Evolutionary conservation across 2,797 vertebrate species (phyloP).

Genomic region (Masticophis lateralis): DNA sequence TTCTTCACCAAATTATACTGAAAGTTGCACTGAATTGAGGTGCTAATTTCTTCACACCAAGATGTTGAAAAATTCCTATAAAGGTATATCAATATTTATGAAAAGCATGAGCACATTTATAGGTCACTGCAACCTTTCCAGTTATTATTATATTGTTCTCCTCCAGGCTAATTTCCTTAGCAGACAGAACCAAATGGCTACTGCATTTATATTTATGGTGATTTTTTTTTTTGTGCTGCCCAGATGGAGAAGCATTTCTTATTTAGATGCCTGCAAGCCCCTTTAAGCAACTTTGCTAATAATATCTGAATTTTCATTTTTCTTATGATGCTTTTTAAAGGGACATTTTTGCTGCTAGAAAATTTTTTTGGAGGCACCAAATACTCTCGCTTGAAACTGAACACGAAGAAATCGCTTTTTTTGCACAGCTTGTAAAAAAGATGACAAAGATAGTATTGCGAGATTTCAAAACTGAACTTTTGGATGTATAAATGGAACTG

Average conservation of each 20-base stretch:
- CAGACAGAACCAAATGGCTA: not conserved
- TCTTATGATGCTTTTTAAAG: not conserved
- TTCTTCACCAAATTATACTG: not conserved
- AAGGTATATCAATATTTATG: conserved; percentile 3
- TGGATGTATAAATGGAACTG: not conserved
- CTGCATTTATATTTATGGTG: not conserved
- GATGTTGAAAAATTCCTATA: not conserved
- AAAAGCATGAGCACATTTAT: not conserved
- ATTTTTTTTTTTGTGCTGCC: not conserved
- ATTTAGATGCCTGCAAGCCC: not conserved
- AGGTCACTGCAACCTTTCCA: conserved; percentile 2
- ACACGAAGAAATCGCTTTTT: not conserved
- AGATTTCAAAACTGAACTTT: not conserved
- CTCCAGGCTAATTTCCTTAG: not conserved
- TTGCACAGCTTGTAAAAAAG: not conserved
- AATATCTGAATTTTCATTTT: not conserved
- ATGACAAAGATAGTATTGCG: not conserved
- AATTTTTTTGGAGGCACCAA: not conserved
- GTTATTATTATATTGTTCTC: not conserved
- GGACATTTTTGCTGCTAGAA: not conserved
- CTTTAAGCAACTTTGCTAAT: not conserved
- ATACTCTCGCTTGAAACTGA: too few relatives aligned
- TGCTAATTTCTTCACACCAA: not conserved
- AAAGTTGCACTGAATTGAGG: not conserved
- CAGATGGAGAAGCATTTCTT: not conserved